Base-by-base conservation (phyloP, 2,113 vertebrate species). In the Oryzias javanicus region DNA sequence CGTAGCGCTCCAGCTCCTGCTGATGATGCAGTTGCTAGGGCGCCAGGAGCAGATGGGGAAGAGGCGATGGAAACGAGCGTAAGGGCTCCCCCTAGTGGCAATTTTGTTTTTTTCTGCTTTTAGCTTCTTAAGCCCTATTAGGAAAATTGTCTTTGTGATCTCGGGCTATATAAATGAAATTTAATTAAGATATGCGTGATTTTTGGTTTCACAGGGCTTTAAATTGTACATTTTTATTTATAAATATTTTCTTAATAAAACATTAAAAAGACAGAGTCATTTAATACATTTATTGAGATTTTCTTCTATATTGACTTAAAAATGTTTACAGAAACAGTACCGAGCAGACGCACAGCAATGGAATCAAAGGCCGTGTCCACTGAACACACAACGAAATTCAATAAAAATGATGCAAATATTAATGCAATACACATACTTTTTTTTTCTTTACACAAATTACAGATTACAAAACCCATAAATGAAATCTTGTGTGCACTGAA, bases 21-120 rank as follows among this genome's bases (percentile, higher is more conserved):
- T 89, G 89, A 90, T 90, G 89, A 83, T 88, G 87, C 89, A 90
- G 89, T 90, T 90, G 89, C 89, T 89, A 87, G 81, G 87, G 87
- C 77, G 86, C 81, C 75, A 54, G 70, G 79, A 89, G 88, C 85
- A 90, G 88, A 88, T 69, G 71, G 74, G 46, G 67, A 45, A 51
- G 79, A 53, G 25, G 46, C 42, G 59, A 49, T 46, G 67, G 81
- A 79, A 86, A 86, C 80, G 83, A 78, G 63, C 0, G 5, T 22
- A 5, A 18, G 51, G 17, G 2, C 67, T 61, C 78, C 42, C 79
- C 81, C 71, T 29, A 80, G 1, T 17, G 78, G 8, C 18, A 10
- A 13, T 14, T 2, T 16, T 8, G 2, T 35, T 35, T 35, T 35
- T 35, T 5, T 5, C 6, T 6, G 27, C 27, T 29, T 35, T 7